Conservation (phyloP, 2,113 vertebrate species). For the Vanacampus margaritifer region DNA sequence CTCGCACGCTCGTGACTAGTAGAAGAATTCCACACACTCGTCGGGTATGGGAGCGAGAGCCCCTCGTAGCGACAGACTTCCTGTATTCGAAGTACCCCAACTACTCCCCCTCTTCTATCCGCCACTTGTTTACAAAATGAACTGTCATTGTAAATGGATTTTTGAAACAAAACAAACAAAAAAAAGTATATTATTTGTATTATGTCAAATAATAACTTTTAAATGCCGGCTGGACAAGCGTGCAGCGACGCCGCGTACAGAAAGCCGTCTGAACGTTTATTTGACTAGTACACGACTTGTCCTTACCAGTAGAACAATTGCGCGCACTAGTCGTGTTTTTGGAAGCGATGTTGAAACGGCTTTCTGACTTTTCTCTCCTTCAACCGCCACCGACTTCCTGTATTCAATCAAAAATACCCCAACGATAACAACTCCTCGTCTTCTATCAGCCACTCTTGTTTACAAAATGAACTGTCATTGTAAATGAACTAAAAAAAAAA, state of each 20-base stretch:
- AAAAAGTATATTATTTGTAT: slow-evolving; percentile 85
- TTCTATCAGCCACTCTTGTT: slow-evolving; percentile 79
- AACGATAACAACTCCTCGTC: slow-evolving; percentile 22
- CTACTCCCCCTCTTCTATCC: slow-evolving; percentile 54
- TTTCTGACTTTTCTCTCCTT: not conserved
- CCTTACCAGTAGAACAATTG: no score
- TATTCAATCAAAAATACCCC: not conserved
- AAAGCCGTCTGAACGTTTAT: no score
- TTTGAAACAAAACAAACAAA: slow-evolving; percentile 26
- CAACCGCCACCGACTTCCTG: slow-evolving; percentile 33
- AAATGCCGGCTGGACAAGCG: slow-evolving; percentile 38
- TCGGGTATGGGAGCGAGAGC: not conserved
- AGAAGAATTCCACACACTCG: no score
- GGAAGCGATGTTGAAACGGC: no score
- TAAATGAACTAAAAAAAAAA: slow-evolving; percentile 67
- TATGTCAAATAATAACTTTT: slow-evolving; percentile 90
- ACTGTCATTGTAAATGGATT: slow-evolving; percentile 81
- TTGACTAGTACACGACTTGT: no score
- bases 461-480: slow-evolving; percentile 86
- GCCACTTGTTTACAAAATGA: slow-evolving; percentile 84
- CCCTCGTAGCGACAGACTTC: slow-evolving; percentile 40
- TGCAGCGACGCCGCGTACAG: no score
- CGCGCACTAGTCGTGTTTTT: no score
- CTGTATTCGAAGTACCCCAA: not conserved
- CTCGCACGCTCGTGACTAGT: no score